A percentile compares a stretch with the other conserved stretches of the same genome.
phyloP scores from a whole-genome alignment of 2,888 invertebrate species.

The Machimus atricapillus region DNA sequence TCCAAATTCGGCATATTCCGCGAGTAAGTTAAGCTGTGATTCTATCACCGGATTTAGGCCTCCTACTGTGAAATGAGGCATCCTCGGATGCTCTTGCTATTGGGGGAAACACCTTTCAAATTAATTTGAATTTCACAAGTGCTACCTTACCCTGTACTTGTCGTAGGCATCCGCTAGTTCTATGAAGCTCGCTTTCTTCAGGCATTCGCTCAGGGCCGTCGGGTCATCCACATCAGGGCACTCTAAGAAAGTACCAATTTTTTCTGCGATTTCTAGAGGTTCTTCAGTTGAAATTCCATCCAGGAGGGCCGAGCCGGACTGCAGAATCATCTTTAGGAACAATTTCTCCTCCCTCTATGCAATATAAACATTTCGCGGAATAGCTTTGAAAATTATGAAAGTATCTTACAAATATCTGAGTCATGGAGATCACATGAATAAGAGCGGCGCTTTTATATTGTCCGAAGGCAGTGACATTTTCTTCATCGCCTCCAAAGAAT shows the following conservation, averaged over 20 bases:
- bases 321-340: slow-evolving; percentile 61
- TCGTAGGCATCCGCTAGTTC: neutral
- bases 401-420: neutral
- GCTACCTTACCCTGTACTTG: neutral
- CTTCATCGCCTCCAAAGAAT: slow-evolving; percentile 61
- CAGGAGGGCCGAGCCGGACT: slow-evolving; percentile 61
- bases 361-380: neutral
- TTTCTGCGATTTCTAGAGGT: neutral
- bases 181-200: neutral
- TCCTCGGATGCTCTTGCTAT: neutral
- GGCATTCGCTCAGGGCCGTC: neutral
- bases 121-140: neutral
- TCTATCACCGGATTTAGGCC: neutral
- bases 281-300: slow-evolving; percentile 44
- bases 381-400: neutral
- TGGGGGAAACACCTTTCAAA: neutral
- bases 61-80: slow-evolving; percentile 22
- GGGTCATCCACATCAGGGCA: neutral
- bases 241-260: neutral
- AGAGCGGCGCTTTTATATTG: slow-evolving; percentile 62
- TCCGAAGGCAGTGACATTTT: slow-evolving; percentile 60
- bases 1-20: slow-evolving; percentile 4
- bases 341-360: slow-evolving; percentile 52
- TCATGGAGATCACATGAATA: neutral
- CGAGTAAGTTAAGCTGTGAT: neutral